Conservation (phyloP, 2,888 invertebrate genomes). For the Nymphalis polychloros region DNA sequence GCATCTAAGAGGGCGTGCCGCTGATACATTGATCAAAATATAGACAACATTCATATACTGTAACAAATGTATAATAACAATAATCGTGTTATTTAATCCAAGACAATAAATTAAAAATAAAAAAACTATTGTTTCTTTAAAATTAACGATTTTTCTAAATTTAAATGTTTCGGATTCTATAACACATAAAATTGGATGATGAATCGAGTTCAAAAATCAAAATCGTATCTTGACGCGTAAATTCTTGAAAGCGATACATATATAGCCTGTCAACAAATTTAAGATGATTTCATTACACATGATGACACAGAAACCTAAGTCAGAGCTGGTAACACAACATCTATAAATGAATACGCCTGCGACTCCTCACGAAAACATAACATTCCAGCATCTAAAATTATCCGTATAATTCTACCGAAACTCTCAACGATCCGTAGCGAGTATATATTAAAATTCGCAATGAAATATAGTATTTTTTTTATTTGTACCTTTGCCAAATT, state of each 20-base stretch:
- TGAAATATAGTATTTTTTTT: slow-evolving; percentile 45
- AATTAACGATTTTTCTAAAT: too few relatives aligned
- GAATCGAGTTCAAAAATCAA: too few relatives aligned
- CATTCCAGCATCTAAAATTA: slow-evolving; percentile 60
- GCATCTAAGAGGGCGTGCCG: too few relatives aligned
- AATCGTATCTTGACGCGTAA: not conserved
- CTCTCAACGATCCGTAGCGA: slow-evolving; percentile 38
- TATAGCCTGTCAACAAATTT: slow-evolving; percentile 4
- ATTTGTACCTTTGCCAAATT: slow-evolving; percentile 62
- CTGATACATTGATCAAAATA: too few relatives aligned
- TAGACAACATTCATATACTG: too few relatives aligned
- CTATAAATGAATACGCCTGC: slow-evolving; percentile 57
- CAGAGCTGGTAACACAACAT: slow-evolving; percentile 35
- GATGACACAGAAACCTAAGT: slow-evolving; percentile 28
- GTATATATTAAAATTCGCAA: slow-evolving; percentile 40
- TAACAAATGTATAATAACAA: too few relatives aligned
- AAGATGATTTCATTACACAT: slow-evolving; percentile 22
- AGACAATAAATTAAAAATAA: too few relatives aligned
- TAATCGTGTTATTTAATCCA: too few relatives aligned
- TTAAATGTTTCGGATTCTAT: too few relatives aligned
- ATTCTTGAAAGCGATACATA: slow-evolving; percentile 5
- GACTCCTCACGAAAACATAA: slow-evolving; percentile 54
- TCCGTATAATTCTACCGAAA: slow-evolving; percentile 52
- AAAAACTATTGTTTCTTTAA: too few relatives aligned
- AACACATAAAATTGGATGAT: too few relatives aligned